These are phyloP conservation scores for Eristalinus aeneus DNA, from an alignment of 2,888 invertebrate genomes.

Conservation along the genomic window DNA sequence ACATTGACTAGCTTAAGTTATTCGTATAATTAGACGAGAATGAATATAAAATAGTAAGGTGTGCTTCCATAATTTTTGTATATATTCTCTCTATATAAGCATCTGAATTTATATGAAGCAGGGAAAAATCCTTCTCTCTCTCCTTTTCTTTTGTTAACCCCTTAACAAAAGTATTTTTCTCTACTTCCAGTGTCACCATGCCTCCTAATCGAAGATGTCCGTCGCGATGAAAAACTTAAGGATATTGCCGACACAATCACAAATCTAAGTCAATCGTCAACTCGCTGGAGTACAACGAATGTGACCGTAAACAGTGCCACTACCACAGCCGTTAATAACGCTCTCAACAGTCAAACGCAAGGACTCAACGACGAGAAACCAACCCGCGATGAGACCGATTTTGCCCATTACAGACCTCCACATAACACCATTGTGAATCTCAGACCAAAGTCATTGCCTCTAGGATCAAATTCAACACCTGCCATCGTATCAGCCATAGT, in stretches of 20 bases:
- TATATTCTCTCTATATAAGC: no score
- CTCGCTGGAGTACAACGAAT: slow-evolving; percentile 79
- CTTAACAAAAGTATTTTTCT: neutral
- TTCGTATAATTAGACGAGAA: neutral
- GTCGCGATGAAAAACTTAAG: slow-evolving; percentile 88
- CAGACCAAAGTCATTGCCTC: slow-evolving; percentile 80
- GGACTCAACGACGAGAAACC: slow-evolving; percentile 75
- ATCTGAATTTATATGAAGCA: no score
- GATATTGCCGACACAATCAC: slow-evolving; percentile 92
- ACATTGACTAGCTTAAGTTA: neutral
- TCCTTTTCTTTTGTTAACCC: neutral
- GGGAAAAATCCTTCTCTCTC: neutral
- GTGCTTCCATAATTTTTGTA: no score
- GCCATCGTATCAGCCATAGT: slow-evolving; percentile 81
- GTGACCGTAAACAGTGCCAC: slow-evolving; percentile 83
- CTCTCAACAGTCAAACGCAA: slow-evolving; percentile 75
- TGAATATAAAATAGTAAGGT: no score
- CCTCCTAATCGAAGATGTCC: slow-evolving; percentile 80
- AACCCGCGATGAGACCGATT: slow-evolving; percentile 80
- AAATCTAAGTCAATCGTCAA: slow-evolving; percentile 82
- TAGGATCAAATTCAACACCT: slow-evolving; percentile 80
- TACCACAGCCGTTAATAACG: slow-evolving; percentile 81
- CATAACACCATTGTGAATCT: slow-evolving; percentile 72
- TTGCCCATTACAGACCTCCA: slow-evolving; percentile 73
- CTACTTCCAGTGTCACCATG: slow-evolving; percentile 76